A percentile compares a stretch with the other conserved stretches of the same genome.
Evolutionary conservation across 2,797 vertebrate species (phyloP).

Genomic region (Eremophila alpestris): DNA sequence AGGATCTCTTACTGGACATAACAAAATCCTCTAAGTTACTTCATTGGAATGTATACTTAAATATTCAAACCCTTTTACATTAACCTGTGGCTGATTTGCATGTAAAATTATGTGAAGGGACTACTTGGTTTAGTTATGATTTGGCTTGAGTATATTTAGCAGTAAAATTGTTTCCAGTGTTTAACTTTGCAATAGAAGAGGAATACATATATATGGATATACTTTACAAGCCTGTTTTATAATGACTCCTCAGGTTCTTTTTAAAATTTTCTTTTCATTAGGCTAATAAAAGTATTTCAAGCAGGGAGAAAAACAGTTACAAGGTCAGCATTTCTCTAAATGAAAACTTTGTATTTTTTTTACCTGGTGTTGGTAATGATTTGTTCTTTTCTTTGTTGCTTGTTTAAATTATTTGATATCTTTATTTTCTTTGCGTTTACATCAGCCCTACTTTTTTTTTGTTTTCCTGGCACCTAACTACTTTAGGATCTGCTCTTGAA

Average conservation of each 20-base stretch:
- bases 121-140: background rate
- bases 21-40: background rate
- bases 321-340: background rate
- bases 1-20: background rate
- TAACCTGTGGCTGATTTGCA: background rate
- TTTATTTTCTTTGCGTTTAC: background rate
- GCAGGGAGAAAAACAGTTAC: background rate
- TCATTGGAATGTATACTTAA: background rate
- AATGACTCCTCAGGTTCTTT: background rate
- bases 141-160: background rate
- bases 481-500: background rate
- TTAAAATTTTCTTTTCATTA: accelerated
- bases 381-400: background rate
- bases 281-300: background rate
- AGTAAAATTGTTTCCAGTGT: background rate
- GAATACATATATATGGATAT: accelerated
- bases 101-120: background rate
- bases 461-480: background rate
- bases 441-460: background rate
- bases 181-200: background rate
- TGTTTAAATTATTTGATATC: background rate
- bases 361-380: background rate
- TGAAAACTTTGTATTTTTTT: background rate
- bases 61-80: background rate
- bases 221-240: background rate